phyloP scores from a whole-genome alignment of 2,113 vertebrate species.

The Misgurnus anguillicaudatus region DNA sequence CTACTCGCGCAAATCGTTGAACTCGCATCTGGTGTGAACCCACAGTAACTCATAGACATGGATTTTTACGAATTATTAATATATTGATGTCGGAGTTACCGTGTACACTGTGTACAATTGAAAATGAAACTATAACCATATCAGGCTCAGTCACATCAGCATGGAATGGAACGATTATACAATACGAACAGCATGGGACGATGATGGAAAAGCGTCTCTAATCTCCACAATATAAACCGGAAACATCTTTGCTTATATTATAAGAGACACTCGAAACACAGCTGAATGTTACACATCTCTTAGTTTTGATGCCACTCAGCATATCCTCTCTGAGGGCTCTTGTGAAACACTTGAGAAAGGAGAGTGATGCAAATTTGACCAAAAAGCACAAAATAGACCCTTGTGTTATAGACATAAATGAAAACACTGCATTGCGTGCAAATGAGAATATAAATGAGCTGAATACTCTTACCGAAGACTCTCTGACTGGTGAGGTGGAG shows the following conservation, averaged over 20 bases:
- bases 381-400: background rate
- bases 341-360: conserved; percentile 1
- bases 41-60: too few species aligned
- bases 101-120: too few species aligned
- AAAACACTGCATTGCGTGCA: background rate
- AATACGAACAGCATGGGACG: background rate
- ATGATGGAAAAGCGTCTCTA: background rate
- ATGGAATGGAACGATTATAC: too few species aligned
- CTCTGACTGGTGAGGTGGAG: conserved; percentile 65
- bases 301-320: background rate
- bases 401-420: background rate
- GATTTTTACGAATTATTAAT: too few species aligned
- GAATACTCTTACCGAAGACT: conserved; percentile 66
- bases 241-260: background rate
- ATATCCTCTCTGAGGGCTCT: background rate
- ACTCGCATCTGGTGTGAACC: too few species aligned
- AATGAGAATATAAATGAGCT: background rate
- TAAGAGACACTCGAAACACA: background rate
- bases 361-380: background rate
- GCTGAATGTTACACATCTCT: background rate
- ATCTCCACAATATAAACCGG: background rate
- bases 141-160: too few species aligned
- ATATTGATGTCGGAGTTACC: too few species aligned
- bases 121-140: too few species aligned
- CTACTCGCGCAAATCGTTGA: too few species aligned